These are phyloP conservation scores for Cercocebus atys DNA, from an alignment of 2,113 vertebrate species.

Conservation along the genomic window DNA sequence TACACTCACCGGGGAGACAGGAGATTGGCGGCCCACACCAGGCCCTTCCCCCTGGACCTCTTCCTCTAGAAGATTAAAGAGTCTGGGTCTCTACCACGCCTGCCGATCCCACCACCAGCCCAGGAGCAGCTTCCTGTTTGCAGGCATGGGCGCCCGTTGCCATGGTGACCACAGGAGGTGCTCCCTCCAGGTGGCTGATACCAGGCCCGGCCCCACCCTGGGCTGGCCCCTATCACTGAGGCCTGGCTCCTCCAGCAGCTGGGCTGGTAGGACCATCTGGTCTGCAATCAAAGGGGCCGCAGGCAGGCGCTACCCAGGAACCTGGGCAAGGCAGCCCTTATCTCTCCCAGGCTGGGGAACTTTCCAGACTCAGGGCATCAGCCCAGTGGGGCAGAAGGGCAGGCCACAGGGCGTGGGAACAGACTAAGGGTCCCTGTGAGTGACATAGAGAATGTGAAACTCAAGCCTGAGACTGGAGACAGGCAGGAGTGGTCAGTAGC, in stretches of 20 bases:
- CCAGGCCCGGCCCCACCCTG: neutral
- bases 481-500: neutral
- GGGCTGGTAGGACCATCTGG: conserved; percentile 30
- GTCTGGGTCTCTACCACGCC: neutral
- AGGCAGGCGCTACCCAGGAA: neutral
- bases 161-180: neutral
- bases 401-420: conserved; percentile 48
- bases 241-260: neutral
- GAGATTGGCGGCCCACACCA: neutral
- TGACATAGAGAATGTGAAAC: neutral
- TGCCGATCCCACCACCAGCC: neutral
- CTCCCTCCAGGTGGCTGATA: conserved; percentile 64
- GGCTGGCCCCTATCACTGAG: neutral
- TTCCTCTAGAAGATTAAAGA: conserved; percentile 56
- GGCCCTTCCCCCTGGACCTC: neutral
- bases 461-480: neutral
- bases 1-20: neutral
- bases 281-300: conserved; percentile 43
- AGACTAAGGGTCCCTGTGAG: neutral
- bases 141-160: neutral
- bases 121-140: conserved; percentile 69
- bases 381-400: conserved; percentile 28
- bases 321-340: conserved; percentile 57
- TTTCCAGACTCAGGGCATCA: conserved; percentile 61
- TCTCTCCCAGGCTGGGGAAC: conserved; percentile 62